Evolutionary conservation across 2,888 invertebrate species (phyloP).

Genomic region (Hyalella azteca): DNA sequence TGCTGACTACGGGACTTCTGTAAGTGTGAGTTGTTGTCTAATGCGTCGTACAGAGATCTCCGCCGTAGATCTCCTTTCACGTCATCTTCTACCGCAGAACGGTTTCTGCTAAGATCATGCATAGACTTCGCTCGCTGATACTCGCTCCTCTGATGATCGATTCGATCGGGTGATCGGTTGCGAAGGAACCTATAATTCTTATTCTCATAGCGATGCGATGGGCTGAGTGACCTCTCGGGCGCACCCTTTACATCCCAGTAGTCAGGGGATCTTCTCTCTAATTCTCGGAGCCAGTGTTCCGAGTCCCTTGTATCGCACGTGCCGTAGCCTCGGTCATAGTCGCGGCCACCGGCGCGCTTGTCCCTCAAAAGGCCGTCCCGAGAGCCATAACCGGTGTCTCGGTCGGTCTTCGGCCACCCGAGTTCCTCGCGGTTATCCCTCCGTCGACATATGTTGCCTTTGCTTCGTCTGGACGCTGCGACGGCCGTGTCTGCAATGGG

Average conservation of each 20-base stretch:
- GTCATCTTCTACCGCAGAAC: constrained; percentile 35
- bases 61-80: constrained; percentile 45
- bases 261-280: constrained; percentile 46
- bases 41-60: constrained; percentile 52
- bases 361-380: constrained; percentile 48
- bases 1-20: constrained; percentile 31
- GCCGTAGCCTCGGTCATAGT: constrained; percentile 49
- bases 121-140: constrained; percentile 56
- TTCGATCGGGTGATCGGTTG: constrained; percentile 49
- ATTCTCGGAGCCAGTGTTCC: neutral
- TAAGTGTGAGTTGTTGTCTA: constrained; percentile 40
- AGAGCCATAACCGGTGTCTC: constrained; percentile 55
- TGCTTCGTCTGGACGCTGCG: constrained; percentile 9
- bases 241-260: constrained; percentile 44
- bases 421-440: constrained; percentile 43
- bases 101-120: constrained; percentile 51
- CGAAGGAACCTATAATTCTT: constrained; percentile 47
- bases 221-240: constrained; percentile 38
- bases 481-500: neutral
- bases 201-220: constrained; percentile 38
- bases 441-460: neutral
- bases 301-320: constrained; percentile 50
- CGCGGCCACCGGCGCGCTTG: constrained; percentile 38
- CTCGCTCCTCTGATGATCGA: constrained; percentile 36
- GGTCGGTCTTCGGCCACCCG: constrained; percentile 49